phyloP scores from a whole-genome alignment of 2,113 vertebrate genomes.

The Crotalus viridis region DNA sequence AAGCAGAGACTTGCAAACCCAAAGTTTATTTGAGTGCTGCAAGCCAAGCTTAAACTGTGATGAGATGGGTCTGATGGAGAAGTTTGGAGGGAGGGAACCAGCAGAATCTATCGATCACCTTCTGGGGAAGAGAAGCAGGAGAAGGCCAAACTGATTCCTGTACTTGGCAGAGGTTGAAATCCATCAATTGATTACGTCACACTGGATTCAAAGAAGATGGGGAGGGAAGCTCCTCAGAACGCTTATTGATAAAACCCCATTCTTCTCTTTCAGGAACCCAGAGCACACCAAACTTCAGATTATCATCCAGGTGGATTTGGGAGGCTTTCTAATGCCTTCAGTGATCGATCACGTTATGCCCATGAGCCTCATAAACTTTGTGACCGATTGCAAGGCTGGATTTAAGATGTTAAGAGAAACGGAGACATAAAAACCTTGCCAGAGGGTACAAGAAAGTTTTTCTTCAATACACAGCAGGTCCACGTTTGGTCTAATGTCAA shows the following conservation, averaged over 20 bases:
- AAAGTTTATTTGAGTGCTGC: not conserved
- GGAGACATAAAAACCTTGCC: not conserved
- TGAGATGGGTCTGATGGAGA: not conserved
- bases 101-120: not conserved
- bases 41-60: not conserved
- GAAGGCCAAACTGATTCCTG: not conserved
- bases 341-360: conserved; percentile 65
- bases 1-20: not conserved
- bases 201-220: not conserved
- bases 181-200: not conserved
- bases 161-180: not conserved
- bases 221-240: not conserved
- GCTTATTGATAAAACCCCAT: not conserved
- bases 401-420: conserved; percentile 40
- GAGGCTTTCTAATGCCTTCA: conserved; percentile 59
- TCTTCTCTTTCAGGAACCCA: conserved; percentile 61
- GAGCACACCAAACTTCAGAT: conserved; percentile 58
- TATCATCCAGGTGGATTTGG: conserved; percentile 68
- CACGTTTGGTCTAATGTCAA: conserved; percentile 20
- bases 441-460: conserved; percentile 25
- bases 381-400: conserved; percentile 57
- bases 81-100: too few species aligned
- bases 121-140: not conserved
- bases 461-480: not conserved
- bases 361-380: conserved; percentile 56